Evolutionary conservation across 2,888 invertebrate genomes (phyloP).

Genomic region (Bombylius major): DNA sequence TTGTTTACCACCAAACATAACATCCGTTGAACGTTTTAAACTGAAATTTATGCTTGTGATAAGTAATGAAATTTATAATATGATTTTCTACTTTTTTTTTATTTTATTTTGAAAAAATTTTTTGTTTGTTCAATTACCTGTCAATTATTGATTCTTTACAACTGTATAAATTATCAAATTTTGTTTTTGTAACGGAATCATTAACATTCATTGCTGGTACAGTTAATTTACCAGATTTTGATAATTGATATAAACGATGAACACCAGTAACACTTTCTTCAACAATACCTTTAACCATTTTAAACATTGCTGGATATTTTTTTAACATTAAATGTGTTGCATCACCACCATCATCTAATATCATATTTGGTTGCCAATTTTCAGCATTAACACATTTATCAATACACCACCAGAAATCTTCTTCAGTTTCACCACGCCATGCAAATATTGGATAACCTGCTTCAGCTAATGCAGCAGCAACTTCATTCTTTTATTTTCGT

Average conservation of each 20-base stretch:
- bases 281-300: slow-evolving; percentile 89
- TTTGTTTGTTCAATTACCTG: slow-evolving; percentile 42
- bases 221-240: slow-evolving; percentile 83
- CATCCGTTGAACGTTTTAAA: slow-evolving; percentile 48
- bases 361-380: slow-evolving; percentile 96
- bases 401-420: slow-evolving; percentile 99
- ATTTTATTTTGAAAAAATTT: too few relatives aligned
- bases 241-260: slow-evolving; percentile 88
- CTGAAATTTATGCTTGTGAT: slow-evolving; percentile 22
- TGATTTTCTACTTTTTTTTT: too few relatives aligned
- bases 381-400: slow-evolving; percentile 87
- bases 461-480: slow-evolving; percentile 89
- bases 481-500: slow-evolving; percentile 62
- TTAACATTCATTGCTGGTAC: slow-evolving; percentile 99
- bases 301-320: slow-evolving; percentile 87
- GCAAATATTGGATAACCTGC: slow-evolving; percentile 84
- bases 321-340: slow-evolving; percentile 93
- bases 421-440: slow-evolving; percentile 95
- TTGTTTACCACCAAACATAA: slow-evolving; percentile 97
- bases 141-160: slow-evolving; percentile 87
- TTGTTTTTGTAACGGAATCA: slow-evolving; percentile 95
- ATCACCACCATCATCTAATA: slow-evolving; percentile 94
- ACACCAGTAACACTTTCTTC: slow-evolving; percentile 98
- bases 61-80: background rate
- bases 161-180: slow-evolving; percentile 93